These are phyloP conservation scores for Lycocorax pyrrhopterus DNA, from an alignment of 2,113 vertebrate genomes.

Conservation along the genomic window DNA sequence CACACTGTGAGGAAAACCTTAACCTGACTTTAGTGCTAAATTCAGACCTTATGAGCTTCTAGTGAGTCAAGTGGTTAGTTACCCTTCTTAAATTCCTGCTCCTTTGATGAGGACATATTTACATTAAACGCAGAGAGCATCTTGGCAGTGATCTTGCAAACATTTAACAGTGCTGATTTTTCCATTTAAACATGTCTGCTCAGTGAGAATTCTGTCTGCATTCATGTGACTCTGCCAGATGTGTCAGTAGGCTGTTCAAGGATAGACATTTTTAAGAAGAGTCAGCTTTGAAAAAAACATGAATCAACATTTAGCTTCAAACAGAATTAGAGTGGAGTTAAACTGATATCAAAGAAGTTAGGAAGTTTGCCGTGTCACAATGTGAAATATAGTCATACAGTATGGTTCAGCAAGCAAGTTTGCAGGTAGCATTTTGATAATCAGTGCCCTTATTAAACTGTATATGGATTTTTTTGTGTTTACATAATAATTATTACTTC, in stretches of 20 bases:
- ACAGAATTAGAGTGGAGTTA: conserved; percentile 47
- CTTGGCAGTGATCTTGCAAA: not conserved
- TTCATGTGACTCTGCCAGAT: not conserved
- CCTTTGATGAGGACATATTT: not conserved
- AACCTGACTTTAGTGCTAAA: not conserved
- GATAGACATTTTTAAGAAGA: conserved; percentile 9
- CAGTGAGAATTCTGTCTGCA: not conserved
- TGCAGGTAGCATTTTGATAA: not conserved
- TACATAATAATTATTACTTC: not conserved
- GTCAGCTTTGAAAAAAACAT: conserved; percentile 36
- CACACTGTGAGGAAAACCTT: not conserved
- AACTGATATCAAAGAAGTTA: conserved; percentile 51
- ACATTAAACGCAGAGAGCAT: not conserved
- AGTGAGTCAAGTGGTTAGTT: not conserved
- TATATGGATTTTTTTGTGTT: not conserved
- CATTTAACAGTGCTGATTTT: not conserved
- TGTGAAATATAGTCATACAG: not conserved
- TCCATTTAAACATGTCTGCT: not conserved
- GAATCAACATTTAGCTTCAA: conserved; percentile 56
- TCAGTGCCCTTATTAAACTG: not conserved
- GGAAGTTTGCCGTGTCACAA: conserved; percentile 24
- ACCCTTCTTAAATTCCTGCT: not conserved
- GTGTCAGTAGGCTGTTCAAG: conserved; percentile 20
- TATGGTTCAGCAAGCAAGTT: not conserved
- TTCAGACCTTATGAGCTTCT: not conserved